phyloP scores from a whole-genome alignment of 37 sponge, comb jelly and placozoan species.

The Agelas oroides region DNA sequence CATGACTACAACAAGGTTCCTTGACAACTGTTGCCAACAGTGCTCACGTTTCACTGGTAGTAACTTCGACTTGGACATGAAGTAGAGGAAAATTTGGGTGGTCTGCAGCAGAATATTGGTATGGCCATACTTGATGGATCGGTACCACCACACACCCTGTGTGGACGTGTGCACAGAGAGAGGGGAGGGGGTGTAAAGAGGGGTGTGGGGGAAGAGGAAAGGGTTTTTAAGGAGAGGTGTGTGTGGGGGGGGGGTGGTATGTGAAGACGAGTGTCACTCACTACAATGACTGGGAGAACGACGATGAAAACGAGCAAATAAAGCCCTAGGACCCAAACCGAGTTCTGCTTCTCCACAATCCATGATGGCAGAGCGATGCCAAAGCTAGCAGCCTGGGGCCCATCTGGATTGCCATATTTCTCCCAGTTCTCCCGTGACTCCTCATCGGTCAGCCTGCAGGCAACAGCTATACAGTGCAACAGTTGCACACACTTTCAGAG shows the following conservation, averaged over 20 bases:
- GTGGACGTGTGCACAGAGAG: background rate
- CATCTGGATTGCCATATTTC: constrained; percentile 93
- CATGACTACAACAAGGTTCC: too few species aligned
- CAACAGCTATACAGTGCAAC: too few species aligned
- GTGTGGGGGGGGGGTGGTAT: too few species aligned
- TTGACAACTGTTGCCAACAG: constrained; percentile 18
- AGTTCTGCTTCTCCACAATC: constrained; percentile 94
- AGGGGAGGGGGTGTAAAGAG: too few species aligned
- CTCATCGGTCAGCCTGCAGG: constrained; percentile 84
- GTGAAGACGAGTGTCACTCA: too few species aligned
- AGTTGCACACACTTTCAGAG: background rate
- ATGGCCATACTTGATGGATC: constrained; percentile 83
- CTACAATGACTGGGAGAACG: constrained; percentile 78
- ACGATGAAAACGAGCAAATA: constrained; percentile 83
- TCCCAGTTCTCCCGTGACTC: constrained; percentile 91
- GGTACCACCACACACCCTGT: constrained; percentile 95
- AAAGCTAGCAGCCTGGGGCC: constrained; percentile 85
- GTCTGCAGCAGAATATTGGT: constrained; percentile 88
- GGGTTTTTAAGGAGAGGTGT: too few species aligned
- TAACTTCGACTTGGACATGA: constrained; percentile 35
- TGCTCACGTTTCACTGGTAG: constrained; percentile 57
- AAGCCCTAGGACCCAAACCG: constrained; percentile 70
- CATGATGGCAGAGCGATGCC: constrained; percentile 96
- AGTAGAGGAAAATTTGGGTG: constrained; percentile 60
- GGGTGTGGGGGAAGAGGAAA: too few species aligned